Evolutionary conservation across 2,888 invertebrate species (phyloP), one percentile per base, ranked within the genome.

Genomic region (Cephus runcator): DNA sequence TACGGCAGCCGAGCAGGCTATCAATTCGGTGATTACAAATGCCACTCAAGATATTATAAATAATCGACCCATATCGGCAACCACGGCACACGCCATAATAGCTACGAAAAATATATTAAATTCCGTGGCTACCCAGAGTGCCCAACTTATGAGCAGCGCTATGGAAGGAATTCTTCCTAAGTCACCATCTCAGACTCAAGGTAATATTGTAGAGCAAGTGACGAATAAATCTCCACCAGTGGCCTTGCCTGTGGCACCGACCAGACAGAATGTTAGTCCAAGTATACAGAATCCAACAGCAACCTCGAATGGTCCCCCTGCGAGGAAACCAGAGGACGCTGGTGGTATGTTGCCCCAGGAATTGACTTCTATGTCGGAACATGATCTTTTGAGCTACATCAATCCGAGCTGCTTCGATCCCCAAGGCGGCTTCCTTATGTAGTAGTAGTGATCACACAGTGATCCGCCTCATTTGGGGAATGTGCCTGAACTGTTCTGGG

Each of bases 331-430:
- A 77, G 91, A 91, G 56, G 89, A 91, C 40, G 85, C 85, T 34
- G 86, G 83, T 23, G 85, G 84, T 69, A 94, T 94, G 93, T 94
- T 94, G 92, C 95, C 93, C 76, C 95, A 95, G 88, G 94, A 96
- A 74, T 93, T 97, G 85, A 95, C 96, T 12, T 95, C 95, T 87
- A 96, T 97, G 95, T 96, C 96, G 82, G 97, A 97, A 91, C 96
- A 96, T 92, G 97, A 97, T 92, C 93, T 97, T 85, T 94, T 97
- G 85, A 97, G 96, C 91, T 96, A 97, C 92, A 97, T 97, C 85
- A 97, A 97, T 93, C 96, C 97, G 76, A 96, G 95, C 93, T 96
- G 96, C 91, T 97, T 97, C 91, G 97, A 97, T 92, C 96, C 88
- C 0, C 90, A 91, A 75, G 88, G 85, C 56, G 88, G 88, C 75